Base-by-base conservation (phyloP, 2,113 vertebrate genomes). In the Chloropsis cyanopogon region DNA sequence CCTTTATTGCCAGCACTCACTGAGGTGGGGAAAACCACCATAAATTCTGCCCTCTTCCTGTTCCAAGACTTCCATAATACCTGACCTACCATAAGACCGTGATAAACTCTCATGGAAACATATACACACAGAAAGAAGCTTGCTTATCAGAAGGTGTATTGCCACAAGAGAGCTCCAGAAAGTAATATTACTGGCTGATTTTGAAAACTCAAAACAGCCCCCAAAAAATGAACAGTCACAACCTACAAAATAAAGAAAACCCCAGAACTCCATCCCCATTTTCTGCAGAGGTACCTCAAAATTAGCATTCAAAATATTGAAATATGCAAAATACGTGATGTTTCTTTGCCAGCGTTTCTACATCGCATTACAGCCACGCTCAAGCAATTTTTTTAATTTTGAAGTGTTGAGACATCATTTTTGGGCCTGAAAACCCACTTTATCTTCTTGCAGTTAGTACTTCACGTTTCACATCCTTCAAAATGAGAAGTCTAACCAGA, bases 241-340 rank as follows among this genome's bases (percentile, higher is more conserved):
- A 44, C 6, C 10, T 53, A 56, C 12, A 35, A 49, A 80, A 42
- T 14, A 81, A 65, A 91, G 42, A 19, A 26, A 31, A 28, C 14
- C 3, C 25, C 23, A 42, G 14, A 93, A 76, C 12, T 64, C 46
- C 37, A 52, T 29, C 16, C 7, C 26, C 18, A 22, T 64, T 77
- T 87, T 33, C 50, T 53, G 9, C 26, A 92, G 68, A 63, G 22
- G 13, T 44, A 79, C 26, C 20, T 39, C 1, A 2, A 78, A 81
- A 53, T 4, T 29, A 80, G n/a, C 47, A 57, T 35, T 75, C 52
- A 46, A 61, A 89, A 53, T 33, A 54, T 0, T 44, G 29, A 70
- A 80, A 79, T 26, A 54, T 0, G 1, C 39, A 49, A 64, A 15
- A 59, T 26, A 18, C 0, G 0, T 35, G 12, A 72, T 35, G 19